A percentile compares a stretch with the other conserved stretches of the same genome.
phyloP scores from a whole-genome alignment of 2,888 invertebrate genomes.

The Andrena fulva region DNA sequence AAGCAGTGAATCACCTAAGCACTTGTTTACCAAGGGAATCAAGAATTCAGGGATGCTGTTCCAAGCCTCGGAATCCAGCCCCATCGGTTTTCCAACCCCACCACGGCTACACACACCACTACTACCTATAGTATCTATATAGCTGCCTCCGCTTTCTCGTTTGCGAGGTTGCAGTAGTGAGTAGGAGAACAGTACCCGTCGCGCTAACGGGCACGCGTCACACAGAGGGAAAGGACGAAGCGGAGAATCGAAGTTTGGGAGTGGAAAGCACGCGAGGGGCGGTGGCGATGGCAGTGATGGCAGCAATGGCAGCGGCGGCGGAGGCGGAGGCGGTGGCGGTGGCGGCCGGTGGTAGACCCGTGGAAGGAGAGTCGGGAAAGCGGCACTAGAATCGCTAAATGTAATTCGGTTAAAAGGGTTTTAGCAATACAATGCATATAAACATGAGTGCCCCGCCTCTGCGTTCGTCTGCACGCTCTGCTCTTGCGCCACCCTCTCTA shows the following conservation, averaged over 20 bases:
- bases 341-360: constrained; percentile 28
- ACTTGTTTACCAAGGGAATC: constrained; percentile 84
- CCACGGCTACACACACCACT: constrained; percentile 27
- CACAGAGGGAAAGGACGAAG: constrained; percentile 29
- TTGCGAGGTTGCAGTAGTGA: constrained; percentile 3
- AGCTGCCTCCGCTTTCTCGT: constrained; percentile 12
- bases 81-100: constrained; percentile 66
- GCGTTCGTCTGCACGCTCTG: constrained; percentile 70
- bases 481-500: constrained; percentile 62
- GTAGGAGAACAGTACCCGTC: constrained; percentile 24
- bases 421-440: constrained; percentile 85
- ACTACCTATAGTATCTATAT: constrained; percentile 21
- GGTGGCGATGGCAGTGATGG: background rate
- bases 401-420: constrained; percentile 85
- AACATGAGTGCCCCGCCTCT: constrained; percentile 81
- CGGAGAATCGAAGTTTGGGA: constrained; percentile 38
- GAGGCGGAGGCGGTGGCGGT: background rate
- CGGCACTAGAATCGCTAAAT: constrained; percentile 83
- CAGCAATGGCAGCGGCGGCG: background rate
- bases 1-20: constrained; percentile 84
- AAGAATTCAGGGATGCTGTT: constrained; percentile 82
- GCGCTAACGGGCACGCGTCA: constrained; percentile 32
- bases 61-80: constrained; percentile 78
- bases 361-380: constrained; percentile 57
- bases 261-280: constrained; percentile 40